Evolutionary conservation across 2,113 vertebrate genomes (phyloP).

Genomic region (Clarias batrachus): DNA sequence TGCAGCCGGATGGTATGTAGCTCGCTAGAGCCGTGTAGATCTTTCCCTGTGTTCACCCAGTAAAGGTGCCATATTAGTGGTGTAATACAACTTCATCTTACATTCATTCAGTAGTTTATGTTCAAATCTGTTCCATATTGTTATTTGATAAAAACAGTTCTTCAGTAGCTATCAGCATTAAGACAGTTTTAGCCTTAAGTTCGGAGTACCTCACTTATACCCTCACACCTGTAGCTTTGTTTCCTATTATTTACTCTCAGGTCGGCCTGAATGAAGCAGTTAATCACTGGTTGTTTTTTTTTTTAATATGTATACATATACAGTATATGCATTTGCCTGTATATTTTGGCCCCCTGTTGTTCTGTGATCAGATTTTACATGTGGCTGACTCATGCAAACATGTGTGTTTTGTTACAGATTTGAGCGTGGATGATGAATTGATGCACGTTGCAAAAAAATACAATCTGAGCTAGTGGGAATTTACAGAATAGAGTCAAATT

Average conservation of each 20-base stretch:
- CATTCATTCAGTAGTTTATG: constrained; percentile 1
- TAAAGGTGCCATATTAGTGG: constrained; percentile 7
- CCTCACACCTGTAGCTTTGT: constrained; percentile 40
- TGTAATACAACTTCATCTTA: background rate
- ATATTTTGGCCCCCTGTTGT: constrained; percentile 12
- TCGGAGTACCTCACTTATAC: constrained; percentile 45
- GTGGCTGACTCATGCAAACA: background rate
- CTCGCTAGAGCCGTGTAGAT: constrained; percentile 24
- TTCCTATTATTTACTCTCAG: constrained; percentile 43
- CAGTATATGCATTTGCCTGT: constrained; percentile 11
- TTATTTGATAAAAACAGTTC: background rate
- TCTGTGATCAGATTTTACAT: constrained; percentile 29
- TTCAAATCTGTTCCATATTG: background rate
- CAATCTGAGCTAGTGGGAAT: background rate
- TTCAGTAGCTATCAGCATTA: constrained; percentile 42
- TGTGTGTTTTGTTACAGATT: constrained; percentile 22
- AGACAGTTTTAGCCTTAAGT: constrained; percentile 43
- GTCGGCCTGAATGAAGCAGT: constrained; percentile 30
- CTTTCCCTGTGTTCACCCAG: background rate
- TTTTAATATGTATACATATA: background rate
- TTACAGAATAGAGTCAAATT: background rate
- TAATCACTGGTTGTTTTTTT: background rate
- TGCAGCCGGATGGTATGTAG: constrained; percentile 47
- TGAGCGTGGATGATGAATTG: background rate
- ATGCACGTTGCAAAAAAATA: background rate